Conservation (phyloP, 2,113 vertebrate species). For the Pimephales promelas region DNA sequence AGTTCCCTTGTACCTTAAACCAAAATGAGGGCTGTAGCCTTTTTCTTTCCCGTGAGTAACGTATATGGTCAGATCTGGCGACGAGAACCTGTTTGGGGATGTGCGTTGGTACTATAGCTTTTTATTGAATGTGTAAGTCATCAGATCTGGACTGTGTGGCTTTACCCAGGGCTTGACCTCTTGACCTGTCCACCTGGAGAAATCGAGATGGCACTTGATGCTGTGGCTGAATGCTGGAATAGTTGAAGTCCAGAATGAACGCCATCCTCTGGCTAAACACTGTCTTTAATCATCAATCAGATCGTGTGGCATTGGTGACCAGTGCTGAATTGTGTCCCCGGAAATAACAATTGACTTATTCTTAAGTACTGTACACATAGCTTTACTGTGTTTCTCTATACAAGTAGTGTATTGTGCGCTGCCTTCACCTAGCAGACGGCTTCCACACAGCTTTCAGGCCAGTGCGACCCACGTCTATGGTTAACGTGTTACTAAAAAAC, state of each 20-base stretch:
- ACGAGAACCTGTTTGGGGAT: slow-evolving; percentile 46
- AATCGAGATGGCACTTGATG: slow-evolving; percentile 76
- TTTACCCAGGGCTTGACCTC: slow-evolving; percentile 60
- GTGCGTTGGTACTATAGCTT: slow-evolving; percentile 81
- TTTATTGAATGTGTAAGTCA: slow-evolving; percentile 73
- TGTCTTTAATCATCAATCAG: slow-evolving; percentile 53
- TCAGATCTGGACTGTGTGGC: slow-evolving; percentile 59
- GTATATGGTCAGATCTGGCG: slow-evolving; percentile 54
- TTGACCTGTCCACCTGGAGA: slow-evolving; percentile 62
- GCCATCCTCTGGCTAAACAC: slow-evolving; percentile 67
- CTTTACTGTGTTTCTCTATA: slow-evolving; percentile 75
- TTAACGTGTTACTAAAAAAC: slow-evolving; percentile 71
- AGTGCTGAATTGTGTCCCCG: slow-evolving; percentile 67
- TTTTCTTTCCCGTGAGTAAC: slow-evolving; percentile 62
- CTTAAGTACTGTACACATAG: slow-evolving; percentile 83
- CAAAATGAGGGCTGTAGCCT: slow-evolving; percentile 68
- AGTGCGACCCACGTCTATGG: slow-evolving; percentile 70
- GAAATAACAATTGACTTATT: slow-evolving; percentile 68
- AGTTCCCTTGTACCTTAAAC: slow-evolving; percentile 66
- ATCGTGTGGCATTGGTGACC: slow-evolving; percentile 61
- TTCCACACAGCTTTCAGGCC: slow-evolving; percentile 69
- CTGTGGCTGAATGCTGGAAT: slow-evolving; percentile 79
- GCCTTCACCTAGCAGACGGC: slow-evolving; percentile 63
- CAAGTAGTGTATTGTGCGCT: slow-evolving; percentile 66
- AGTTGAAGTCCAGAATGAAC: slow-evolving; percentile 68